A percentile compares a stretch with the other conserved stretches of the same genome.
Conservation (phyloP, 2,797 vertebrate species). For the Melanogrammus aeglefinus region DNA sequence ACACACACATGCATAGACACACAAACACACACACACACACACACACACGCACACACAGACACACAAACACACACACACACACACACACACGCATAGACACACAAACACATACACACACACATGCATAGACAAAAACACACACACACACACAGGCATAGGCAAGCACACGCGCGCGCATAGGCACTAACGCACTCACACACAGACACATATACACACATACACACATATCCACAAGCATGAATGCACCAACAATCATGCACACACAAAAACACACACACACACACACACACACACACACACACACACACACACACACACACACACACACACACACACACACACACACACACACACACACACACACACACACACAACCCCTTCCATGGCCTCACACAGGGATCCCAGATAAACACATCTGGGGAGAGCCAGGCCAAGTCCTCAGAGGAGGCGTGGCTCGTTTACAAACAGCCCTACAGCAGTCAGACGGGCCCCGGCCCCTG, state of each 20-base stretch:
- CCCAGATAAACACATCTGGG: conserved; percentile 61
- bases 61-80: too few species aligned
- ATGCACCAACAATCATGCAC: not conserved
- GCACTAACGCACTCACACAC: not conserved
- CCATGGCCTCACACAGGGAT: conserved; percentile 37
- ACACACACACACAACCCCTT: conserved; percentile 6
- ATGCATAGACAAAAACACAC: too few species aligned
- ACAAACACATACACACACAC: too few species aligned
- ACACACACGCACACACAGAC: too few species aligned
- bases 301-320: not conserved
- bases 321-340: not conserved
- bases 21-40: too few species aligned
- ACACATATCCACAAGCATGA: not conserved
- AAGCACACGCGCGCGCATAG: not conserved
- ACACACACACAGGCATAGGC: too few species aligned
- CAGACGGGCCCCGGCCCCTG: not conserved
- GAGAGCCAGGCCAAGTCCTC: conserved; percentile 36
- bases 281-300: not conserved
- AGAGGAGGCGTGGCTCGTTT: conserved; percentile 41
- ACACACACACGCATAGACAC: too few species aligned
- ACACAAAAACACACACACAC: not conserved
- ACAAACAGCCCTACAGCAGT: conserved; percentile 44
- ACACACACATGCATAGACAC: not conserved
- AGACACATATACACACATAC: not conserved
- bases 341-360: conserved; percentile 1